Evolutionary conservation across 30 jellyfish, hydroid and myxozoan genomes (phyloP).

Genomic region (Cassiopea andromeda): DNA sequence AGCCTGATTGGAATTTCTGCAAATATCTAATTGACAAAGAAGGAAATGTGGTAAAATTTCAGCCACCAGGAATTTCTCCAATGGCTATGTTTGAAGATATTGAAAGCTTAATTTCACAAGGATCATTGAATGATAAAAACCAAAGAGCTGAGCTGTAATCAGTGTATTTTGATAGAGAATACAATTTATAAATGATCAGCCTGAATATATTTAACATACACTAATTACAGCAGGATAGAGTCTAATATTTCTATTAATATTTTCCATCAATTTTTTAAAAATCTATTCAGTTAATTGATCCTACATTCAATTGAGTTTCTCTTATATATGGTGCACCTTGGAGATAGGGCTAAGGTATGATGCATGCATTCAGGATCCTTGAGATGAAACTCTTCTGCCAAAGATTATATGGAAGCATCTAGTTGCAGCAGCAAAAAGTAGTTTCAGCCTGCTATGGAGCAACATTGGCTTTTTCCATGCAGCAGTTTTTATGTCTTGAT

Average conservation of each 20-base stretch:
- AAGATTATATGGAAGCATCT: too few relatives aligned
- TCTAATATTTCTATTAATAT: neutral
- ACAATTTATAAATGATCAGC: neutral
- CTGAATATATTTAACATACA: neutral
- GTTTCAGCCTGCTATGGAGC: too few relatives aligned
- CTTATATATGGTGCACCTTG: too few relatives aligned
- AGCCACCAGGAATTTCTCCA: constrained; percentile 65
- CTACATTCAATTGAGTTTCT: too few relatives aligned
- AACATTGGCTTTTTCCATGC: too few relatives aligned
- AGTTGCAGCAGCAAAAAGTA: too few relatives aligned
- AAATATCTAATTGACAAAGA: constrained; percentile 69
- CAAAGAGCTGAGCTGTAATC: constrained; percentile 27
- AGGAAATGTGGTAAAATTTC: constrained; percentile 74
- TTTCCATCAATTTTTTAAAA: too few relatives aligned
- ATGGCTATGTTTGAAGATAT: constrained; percentile 66
- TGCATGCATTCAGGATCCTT: too few relatives aligned
- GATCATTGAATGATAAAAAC: neutral
- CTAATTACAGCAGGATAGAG: neutral
- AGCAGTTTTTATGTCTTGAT: too few relatives aligned
- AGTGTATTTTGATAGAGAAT: neutral
- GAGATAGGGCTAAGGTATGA: too few relatives aligned
- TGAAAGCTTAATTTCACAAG: constrained; percentile 22
- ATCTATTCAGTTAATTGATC: too few relatives aligned
- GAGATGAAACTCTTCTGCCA: too few relatives aligned
- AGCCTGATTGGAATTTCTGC: constrained; percentile 89